Conservation (phyloP, 37 sponge, comb jelly and placozoan species). For the Oscarella lobularis region DNA sequence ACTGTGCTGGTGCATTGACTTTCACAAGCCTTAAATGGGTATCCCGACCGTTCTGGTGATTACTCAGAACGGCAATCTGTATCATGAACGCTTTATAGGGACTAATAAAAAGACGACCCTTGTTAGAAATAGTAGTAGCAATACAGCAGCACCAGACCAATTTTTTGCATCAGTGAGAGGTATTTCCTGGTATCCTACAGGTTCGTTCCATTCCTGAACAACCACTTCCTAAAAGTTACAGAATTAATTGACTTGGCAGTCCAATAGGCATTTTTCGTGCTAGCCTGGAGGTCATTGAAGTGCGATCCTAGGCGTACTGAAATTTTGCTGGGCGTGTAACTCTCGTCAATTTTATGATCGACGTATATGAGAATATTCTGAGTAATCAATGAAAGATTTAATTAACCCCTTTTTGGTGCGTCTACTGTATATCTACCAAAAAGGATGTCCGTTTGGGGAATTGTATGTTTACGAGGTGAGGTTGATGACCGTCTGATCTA, state of each 20-base stretch:
- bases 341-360: conserved; percentile 85
- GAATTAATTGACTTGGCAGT: background rate
- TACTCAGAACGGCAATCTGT: conserved; percentile 64
- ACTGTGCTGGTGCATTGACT: conserved; percentile 41
- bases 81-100: conserved; percentile 42
- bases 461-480: conserved; percentile 80
- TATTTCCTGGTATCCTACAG: conserved; percentile 72
- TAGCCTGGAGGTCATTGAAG: conserved; percentile 60
- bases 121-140: background rate
- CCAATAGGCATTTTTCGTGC: too few relatives aligned
- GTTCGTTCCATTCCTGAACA: conserved; percentile 60
- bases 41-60: conserved; percentile 96
- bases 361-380: too few relatives aligned
- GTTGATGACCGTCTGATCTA: conserved; percentile 90
- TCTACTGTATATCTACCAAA: too few relatives aligned
- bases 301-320: conserved; percentile 54
- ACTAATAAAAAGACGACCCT: background rate
- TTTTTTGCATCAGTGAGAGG: conserved; percentile 23
- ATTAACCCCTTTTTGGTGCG: too few relatives aligned
- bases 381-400: too few relatives aligned
- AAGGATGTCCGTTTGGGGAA: conserved; percentile 71
- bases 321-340: conserved; percentile 92
- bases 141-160: background rate
- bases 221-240: conserved; percentile 30
- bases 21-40: conserved; percentile 81